phyloP scores from a whole-genome alignment of 2,797 vertebrate genomes.

The Sebastes umbrosus region DNA sequence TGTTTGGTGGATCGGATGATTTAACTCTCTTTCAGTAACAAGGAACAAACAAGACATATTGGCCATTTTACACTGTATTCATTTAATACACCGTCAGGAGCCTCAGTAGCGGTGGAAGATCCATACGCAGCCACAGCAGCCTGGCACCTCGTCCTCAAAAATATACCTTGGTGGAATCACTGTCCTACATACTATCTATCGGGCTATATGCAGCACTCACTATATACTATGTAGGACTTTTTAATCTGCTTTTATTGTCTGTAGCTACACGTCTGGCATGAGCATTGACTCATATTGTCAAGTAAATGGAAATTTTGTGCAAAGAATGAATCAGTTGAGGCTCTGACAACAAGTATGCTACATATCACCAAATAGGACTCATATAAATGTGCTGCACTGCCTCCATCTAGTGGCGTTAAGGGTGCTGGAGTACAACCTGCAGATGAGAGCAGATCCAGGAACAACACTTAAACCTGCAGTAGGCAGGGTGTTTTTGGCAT shows the following conservation, averaged over 20 bases:
- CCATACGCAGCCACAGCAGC: too few relatives aligned
- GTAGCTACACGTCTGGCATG: background rate
- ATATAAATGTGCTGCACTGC: constrained; percentile 1
- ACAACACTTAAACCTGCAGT: too few relatives aligned
- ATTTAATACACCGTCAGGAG: too few relatives aligned
- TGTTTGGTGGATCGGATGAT: too few relatives aligned
- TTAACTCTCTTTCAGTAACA: too few relatives aligned
- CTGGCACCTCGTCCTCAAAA: background rate
- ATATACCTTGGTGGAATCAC: background rate
- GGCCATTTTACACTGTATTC: too few relatives aligned
- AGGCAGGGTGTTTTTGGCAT: too few relatives aligned
- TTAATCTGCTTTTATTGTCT: background rate
- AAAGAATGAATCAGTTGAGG: background rate
- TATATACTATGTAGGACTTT: background rate
- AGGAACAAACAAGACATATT: too few relatives aligned
- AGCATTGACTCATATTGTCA: background rate
- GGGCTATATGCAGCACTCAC: background rate
- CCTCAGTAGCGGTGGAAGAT: too few relatives aligned
- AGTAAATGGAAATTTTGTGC: background rate
- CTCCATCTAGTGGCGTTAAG: constrained; percentile 50
- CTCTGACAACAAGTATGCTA: background rate
- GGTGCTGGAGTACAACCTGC: background rate
- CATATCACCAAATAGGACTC: background rate
- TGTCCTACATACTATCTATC: background rate
- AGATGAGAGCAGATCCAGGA: background rate